Base-by-base conservation (phyloP, 1,140 invertebrate genomes). In the Caerostris extrusa region DNA sequence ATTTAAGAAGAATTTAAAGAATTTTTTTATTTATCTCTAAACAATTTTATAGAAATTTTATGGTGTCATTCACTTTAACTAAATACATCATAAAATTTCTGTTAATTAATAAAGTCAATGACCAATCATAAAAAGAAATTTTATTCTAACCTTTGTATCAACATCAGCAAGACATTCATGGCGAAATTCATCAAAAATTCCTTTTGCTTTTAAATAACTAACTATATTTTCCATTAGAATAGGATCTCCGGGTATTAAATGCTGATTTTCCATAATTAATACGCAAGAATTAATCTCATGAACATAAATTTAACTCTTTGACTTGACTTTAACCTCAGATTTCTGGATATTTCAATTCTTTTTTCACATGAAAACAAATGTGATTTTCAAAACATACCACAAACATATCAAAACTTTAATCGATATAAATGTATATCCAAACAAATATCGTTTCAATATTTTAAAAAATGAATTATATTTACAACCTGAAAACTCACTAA, bases 101-200 rank as follows among this genome's bases (percentile, higher is more conserved):
- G 34, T 34, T 34, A 34, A 34, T 34, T 34, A 34, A 34, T 34
- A 34, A 34, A 34, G 34, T 34, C 34, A 34, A 34, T 34, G 34
- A 34, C 17, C 17, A n/a, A 67, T 67, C 17, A 67, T 6, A 67
- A 14, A 67, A 2, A 5, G 17, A n/a, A 67, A 0, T 3, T 6
- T 77, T 19, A 81, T n/a, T 12, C 94, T 95, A 96, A 98, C 97
- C 97, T 99, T 98, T 5, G 98, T 99, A 96, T 99, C 99, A 90
- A 99, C 98, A 97, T 99, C 98, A 53, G 98, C 97, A 77, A 99
- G 97, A 95, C 98, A 99, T 96, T 99, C 98, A 96, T 98, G 98
- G 7, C 99, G 97, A 96, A 99, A 99, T 96, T 98, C 97, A 96
- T 98, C 98, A 95, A 98, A 98, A 94, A 98, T 97, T 94, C 98